A percentile compares a stretch with the other conserved stretches of the same genome.
These are phyloP conservation scores for Acanthosepion lycidas DNA, from an alignment of 2,888 invertebrate genomes.

Conservation along the genomic window DNA sequence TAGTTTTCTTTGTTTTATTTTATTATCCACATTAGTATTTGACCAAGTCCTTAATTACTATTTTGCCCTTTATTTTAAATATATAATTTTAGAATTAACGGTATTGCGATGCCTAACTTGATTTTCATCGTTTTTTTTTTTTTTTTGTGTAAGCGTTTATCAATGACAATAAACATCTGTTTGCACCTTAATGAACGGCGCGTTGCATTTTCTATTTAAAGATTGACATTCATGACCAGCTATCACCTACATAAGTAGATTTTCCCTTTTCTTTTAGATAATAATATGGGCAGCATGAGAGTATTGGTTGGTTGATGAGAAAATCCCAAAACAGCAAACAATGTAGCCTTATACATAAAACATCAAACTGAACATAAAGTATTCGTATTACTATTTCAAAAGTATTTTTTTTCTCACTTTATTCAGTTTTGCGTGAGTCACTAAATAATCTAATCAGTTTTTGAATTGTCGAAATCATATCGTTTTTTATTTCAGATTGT, in stretches of 20 bases:
- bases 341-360: not conserved
- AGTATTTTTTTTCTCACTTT: not conserved
- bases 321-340: slow-evolving; percentile 12
- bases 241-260: not conserved
- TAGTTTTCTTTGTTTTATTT: too few relatives aligned
- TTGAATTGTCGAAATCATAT: not conserved
- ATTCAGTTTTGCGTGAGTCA: not conserved
- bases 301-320: not conserved
- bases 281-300: not conserved
- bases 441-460: not conserved
- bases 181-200: not conserved
- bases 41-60: too few relatives aligned
- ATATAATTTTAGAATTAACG: not conserved
- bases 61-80: too few relatives aligned
- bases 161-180: not conserved
- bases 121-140: not conserved
- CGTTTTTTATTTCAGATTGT: not conserved
- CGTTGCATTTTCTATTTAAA: not conserved
- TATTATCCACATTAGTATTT: too few relatives aligned
- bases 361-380: not conserved
- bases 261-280: not conserved
- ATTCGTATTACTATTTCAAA: not conserved
- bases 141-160: not conserved
- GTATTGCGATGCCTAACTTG: not conserved
- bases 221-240: not conserved